A percentile compares a stretch with the other conserved stretches of the same genome.
Conservation (phyloP, 2,888 invertebrate species). For the Andrena trimmerana region DNA sequence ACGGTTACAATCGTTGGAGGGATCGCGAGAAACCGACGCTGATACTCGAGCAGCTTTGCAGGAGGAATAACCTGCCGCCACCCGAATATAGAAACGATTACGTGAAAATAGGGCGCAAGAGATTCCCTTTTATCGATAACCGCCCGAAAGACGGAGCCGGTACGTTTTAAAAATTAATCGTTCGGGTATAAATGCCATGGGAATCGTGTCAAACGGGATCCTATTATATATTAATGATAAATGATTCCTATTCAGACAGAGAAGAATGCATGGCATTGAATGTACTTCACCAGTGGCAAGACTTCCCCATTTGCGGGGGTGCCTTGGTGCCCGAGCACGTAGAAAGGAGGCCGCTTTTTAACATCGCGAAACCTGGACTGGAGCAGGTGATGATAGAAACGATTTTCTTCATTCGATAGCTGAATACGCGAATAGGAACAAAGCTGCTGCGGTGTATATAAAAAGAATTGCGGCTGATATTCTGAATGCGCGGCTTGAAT, state of each 20-base stretch:
- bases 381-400: slow-evolving; percentile 87
- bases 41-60: slow-evolving; percentile 91
- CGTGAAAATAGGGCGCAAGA: slow-evolving; percentile 86
- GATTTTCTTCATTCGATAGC: background rate
- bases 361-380: slow-evolving; percentile 90
- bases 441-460: background rate
- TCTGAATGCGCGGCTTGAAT: background rate
- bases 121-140: slow-evolving; percentile 76
- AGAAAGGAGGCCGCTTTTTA: slow-evolving; percentile 93
- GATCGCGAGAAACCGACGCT: slow-evolving; percentile 90
- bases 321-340: slow-evolving; percentile 96
- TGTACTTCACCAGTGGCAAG: slow-evolving; percentile 91
- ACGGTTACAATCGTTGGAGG: slow-evolving; percentile 92
- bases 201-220: background rate
- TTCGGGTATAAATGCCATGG: background rate
- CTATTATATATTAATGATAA: slow-evolving; percentile 23
- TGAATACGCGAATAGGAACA: background rate
- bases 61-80: slow-evolving; percentile 87
- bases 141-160: slow-evolving; percentile 9
- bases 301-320: slow-evolving; percentile 92
- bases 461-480: background rate
- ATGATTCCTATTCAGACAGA: slow-evolving; percentile 84
- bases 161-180: slow-evolving; percentile 29
- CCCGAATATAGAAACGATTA: slow-evolving; percentile 86
- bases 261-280: slow-evolving; percentile 92